These are phyloP conservation scores for Forbesichthys agassizii DNA, from an alignment of 2,113 vertebrate species.

Conservation along the genomic window DNA sequence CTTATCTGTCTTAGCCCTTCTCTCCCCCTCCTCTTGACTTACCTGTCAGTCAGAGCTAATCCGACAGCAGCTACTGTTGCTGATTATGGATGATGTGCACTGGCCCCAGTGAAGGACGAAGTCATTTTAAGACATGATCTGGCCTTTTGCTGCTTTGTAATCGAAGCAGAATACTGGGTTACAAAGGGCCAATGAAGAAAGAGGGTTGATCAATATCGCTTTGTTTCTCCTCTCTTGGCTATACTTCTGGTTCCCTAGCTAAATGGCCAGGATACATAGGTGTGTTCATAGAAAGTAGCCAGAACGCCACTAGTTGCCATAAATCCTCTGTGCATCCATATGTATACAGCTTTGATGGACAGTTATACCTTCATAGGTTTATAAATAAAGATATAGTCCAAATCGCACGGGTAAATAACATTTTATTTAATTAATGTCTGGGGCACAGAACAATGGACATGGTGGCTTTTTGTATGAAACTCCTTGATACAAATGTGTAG, in stretches of 20 bases:
- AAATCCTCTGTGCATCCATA: constrained; percentile 32
- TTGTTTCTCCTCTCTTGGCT: constrained; percentile 40
- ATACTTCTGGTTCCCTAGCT: constrained; percentile 15
- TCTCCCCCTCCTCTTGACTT: not conserved
- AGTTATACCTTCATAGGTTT: constrained; percentile 7
- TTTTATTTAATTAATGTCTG: too few species aligned
- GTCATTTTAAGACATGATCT: constrained; percentile 35
- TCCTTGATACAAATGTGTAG: not conserved
- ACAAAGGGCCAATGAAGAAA: constrained; percentile 51
- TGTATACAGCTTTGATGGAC: constrained; percentile 28
- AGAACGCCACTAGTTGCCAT: constrained; percentile 51
- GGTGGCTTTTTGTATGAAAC: not conserved
- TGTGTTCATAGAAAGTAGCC: constrained; percentile 52
- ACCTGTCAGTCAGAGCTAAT: constrained; percentile 15
- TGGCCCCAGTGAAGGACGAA: constrained; percentile 33
- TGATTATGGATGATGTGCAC: constrained; percentile 27
- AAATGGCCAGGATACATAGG: constrained; percentile 16
- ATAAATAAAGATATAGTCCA: too few species aligned
- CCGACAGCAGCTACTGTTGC: constrained; percentile 33
- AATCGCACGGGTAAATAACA: too few species aligned
- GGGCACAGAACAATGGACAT: not conserved
- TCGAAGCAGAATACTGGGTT: constrained; percentile 31
- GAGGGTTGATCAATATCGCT: constrained; percentile 55
- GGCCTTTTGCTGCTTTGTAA: constrained; percentile 61
- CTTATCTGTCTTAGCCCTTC: constrained; percentile 37